A percentile compares a stretch with the other conserved stretches of the same genome.
phyloP scores from a whole-genome alignment of 2,113 vertebrate species.

The Vulpes ferrilata region DNA sequence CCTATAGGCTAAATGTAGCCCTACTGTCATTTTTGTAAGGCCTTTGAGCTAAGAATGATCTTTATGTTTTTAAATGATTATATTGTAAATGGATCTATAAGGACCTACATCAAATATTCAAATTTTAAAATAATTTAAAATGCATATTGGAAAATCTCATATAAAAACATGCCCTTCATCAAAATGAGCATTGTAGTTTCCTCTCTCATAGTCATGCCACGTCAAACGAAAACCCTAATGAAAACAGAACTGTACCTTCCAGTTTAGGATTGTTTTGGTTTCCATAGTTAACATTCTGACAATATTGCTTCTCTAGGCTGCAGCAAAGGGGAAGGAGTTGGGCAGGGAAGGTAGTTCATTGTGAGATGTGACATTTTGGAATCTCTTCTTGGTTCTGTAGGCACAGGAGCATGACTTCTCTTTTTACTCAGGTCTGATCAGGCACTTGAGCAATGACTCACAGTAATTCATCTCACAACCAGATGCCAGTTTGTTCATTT shows the following conservation, averaged over 20 bases:
- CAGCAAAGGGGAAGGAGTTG: rapidly evolving
- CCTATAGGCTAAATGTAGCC: not conserved
- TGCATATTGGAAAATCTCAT: not conserved
- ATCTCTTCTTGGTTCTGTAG: not conserved
- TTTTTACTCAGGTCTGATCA: not conserved
- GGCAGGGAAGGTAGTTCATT: not conserved
- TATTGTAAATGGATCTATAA: not conserved
- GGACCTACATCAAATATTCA: not conserved
- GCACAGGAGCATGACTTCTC: not conserved
- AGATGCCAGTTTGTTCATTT: not conserved
- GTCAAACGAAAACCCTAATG: not conserved
- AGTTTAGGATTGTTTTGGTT: not conserved
- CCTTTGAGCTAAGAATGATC: not conserved
- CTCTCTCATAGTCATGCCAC: not conserved
- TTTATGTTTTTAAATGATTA: not conserved
- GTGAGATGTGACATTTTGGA: not conserved
- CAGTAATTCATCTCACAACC: not conserved
- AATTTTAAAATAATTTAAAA: not conserved
- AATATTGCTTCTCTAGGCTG: not conserved
- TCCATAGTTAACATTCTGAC: not conserved
- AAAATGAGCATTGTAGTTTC: not conserved
- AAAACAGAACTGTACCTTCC: not conserved
- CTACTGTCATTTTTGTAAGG: not conserved
- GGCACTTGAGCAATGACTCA: not conserved
- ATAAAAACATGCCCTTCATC: not conserved